Evolutionary conservation across 92 coral and sea anemone species (phyloP).

Genomic region (Montipora capitata): DNA sequence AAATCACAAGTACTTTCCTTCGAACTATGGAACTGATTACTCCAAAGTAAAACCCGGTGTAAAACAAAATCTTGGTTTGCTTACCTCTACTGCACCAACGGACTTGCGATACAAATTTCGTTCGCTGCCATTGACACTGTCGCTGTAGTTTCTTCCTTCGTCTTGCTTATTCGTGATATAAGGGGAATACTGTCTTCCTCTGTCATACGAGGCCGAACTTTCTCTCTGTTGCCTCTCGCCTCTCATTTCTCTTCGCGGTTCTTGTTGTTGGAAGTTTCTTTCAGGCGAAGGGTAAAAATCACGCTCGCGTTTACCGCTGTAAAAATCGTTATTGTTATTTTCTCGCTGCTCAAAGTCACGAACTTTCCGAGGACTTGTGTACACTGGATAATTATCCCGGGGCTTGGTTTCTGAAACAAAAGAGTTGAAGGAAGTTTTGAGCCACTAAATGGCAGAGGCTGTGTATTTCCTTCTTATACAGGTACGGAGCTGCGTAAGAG

Average conservation of each 20-base stretch:
- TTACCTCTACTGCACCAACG: slow-evolving; percentile 44
- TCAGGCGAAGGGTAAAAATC: slow-evolving; percentile 28
- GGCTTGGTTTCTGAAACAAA: slow-evolving; percentile 44
- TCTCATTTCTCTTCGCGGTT: slow-evolving; percentile 44
- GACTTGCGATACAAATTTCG: slow-evolving; percentile 49
- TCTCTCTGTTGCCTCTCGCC: slow-evolving; percentile 32
- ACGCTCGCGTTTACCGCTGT: slow-evolving; percentile 37
- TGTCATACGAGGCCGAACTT: slow-evolving; percentile 23
- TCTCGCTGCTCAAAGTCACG: slow-evolving; percentile 55
- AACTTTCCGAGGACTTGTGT: slow-evolving; percentile 34
- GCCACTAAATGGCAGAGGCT: background rate
- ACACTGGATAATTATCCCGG: slow-evolving; percentile 35
- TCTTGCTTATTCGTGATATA: slow-evolving; percentile 25
- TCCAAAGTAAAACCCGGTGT: background rate
- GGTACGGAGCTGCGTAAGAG: slow-evolving; percentile 19
- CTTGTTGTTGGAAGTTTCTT: slow-evolving; percentile 21
- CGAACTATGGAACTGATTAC: background rate
- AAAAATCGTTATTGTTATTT: slow-evolving; percentile 52
- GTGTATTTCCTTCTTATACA: slow-evolving; percentile 23
- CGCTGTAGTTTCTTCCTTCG: slow-evolving; percentile 26
- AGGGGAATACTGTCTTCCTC: slow-evolving; percentile 26
- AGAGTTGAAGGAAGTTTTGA: background rate
- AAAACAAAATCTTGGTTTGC: background rate
- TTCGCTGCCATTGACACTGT: slow-evolving; percentile 31
- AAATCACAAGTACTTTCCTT: background rate